Evolutionary conservation across 1,140 invertebrate species (phyloP), one percentile per base, ranked within the genome.

Genomic region (Drosophila kepulauana): DNA sequence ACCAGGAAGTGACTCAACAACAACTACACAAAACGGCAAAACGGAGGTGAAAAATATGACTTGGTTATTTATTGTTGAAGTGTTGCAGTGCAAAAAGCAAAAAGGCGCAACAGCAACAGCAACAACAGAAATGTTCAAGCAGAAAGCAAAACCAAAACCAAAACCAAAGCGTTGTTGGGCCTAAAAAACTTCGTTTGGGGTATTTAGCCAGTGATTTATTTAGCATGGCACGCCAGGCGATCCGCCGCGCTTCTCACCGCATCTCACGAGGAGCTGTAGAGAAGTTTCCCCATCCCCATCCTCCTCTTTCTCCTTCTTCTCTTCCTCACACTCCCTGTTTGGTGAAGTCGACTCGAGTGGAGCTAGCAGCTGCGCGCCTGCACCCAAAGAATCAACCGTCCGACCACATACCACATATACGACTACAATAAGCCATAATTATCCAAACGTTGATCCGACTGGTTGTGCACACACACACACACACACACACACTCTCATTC

Each of bases 41-140:
- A 78, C 75, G 70, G 77, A 88, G 82, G 82, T 87, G 82, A 87
- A 88, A 88, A 88, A 89, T 88, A 88, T 88, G 84, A 88, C 85
- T 88, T 88, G 85, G 84, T 88, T 88, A 88, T 88, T 88, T 88
- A 88, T 88, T 89, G 84, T 88, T 88, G 85, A 89, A 89, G 82
- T 87, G 84, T 87, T 88, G 84, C 82, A 87, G 80, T 87, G 82
- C 82, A 84, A 88, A 86, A 85, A 61, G 58, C 41, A 56, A 70
- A 54, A 68, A 59, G 49, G 49, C 59, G 61, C 35, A 41, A 65
- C 20, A 63, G 46, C 52, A 67, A 58, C 30, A 63, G 59, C 28
- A 28, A 11, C 45, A 65, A 59, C 52, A 35, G 30, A 65, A 65
- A 71, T 25, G 20, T 25, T 20, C 52, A 67, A 52, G 25, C 16